A percentile compares a stretch with the other conserved stretches of the same genome.
Evolutionary conservation across 2,888 invertebrate species (phyloP).

Genomic region (Hydropsyche betteni): DNA sequence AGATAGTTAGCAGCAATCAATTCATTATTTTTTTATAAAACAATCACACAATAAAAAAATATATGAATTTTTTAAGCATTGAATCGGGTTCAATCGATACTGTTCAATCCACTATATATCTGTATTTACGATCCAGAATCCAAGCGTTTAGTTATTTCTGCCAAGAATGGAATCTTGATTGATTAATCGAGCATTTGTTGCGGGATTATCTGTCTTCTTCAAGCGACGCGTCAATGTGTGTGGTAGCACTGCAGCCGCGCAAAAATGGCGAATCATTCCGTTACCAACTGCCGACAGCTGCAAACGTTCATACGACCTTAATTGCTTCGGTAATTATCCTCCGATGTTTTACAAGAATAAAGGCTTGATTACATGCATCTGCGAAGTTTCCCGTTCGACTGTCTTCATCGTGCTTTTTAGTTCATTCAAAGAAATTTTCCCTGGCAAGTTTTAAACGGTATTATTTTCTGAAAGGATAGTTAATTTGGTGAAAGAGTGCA

Average conservation of each 20-base stretch:
- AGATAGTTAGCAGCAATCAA: too few relatives aligned
- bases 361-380: neutral
- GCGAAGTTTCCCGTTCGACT: neutral
- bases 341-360: neutral
- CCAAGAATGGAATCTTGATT: neutral
- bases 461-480: too few relatives aligned
- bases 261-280: conserved; percentile 36
- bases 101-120: too few relatives aligned
- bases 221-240: too few relatives aligned
- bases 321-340: conserved; percentile 18
- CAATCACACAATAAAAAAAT: too few relatives aligned
- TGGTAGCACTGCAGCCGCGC: conserved; percentile 2
- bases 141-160: too few relatives aligned
- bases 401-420: neutral
- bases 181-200: conserved; percentile 16
- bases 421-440: neutral
- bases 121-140: too few relatives aligned
- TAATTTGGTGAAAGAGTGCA: too few relatives aligned
- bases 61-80: too few relatives aligned
- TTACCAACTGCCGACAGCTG: neutral
- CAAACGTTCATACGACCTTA: conserved; percentile 2
- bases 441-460: too few relatives aligned
- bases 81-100: too few relatives aligned
- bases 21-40: too few relatives aligned
- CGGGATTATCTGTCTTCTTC: neutral